A percentile compares a stretch with the other conserved stretches of the same genome.
phyloP scores from a whole-genome alignment of 2,113 vertebrate genomes.

The Oenanthe melanoleuca region DNA sequence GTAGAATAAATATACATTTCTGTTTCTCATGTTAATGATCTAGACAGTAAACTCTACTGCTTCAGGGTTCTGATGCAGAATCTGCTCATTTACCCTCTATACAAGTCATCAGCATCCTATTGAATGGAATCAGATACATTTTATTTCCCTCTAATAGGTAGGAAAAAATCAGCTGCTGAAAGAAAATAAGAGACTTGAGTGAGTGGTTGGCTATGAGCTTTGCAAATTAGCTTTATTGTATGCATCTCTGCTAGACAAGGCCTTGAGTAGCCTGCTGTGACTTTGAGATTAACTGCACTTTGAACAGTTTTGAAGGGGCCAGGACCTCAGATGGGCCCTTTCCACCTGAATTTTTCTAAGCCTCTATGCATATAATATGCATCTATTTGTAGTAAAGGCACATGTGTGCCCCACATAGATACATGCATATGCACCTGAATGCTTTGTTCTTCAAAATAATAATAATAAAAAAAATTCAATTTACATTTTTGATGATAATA shows the following conservation, averaged over 20 bases:
- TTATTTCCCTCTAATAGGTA: not conserved
- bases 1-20: not conserved
- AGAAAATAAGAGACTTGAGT: not conserved
- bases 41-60: not conserved
- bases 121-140: not conserved
- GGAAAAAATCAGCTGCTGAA: not conserved
- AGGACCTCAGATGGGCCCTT: not conserved
- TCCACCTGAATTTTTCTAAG: not conserved
- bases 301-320: not conserved
- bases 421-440: not conserved
- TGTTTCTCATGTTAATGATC: not conserved
- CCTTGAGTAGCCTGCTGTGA: not conserved
- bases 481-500: not conserved
- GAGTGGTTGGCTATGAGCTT: not conserved
- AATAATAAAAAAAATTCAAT: not conserved
- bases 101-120: not conserved
- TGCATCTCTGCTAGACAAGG: not conserved
- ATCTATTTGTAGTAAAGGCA: not conserved
- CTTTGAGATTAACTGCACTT: not conserved
- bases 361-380: not conserved
- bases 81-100: not conserved
- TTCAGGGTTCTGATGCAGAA: not conserved
- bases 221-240: not conserved
- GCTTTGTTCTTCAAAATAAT: not conserved
- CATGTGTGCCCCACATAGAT: fast-evolving